Evolutionary conservation across 2,113 vertebrate genomes (phyloP).

Genomic region (Sterna hirundo): DNA sequence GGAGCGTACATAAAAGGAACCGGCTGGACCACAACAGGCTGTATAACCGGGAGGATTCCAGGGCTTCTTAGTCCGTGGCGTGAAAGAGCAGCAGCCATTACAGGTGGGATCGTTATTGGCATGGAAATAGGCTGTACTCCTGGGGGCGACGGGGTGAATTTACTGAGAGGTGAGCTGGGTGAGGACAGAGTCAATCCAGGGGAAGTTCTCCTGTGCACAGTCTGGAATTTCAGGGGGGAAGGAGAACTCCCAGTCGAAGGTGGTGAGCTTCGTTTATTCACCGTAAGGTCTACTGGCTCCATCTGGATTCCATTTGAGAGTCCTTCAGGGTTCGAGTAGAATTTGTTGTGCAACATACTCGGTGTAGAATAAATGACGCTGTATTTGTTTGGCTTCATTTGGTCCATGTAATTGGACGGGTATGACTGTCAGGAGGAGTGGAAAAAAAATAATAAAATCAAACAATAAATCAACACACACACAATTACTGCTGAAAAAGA

Average conservation of each 20-base stretch:
- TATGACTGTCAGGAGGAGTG: slow-evolving; percentile 67
- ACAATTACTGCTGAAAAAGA: background rate
- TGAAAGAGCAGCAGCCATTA: slow-evolving; percentile 84
- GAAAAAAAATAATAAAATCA: background rate
- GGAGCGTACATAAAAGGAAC: slow-evolving; percentile 89
- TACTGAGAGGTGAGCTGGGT: slow-evolving; percentile 77
- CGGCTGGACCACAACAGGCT: slow-evolving; percentile 88
- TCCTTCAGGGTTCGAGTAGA: slow-evolving; percentile 72
- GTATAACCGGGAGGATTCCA: slow-evolving; percentile 87
- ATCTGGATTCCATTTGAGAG: slow-evolving; percentile 81
- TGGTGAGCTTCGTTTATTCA: slow-evolving; percentile 89
- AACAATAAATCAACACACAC: background rate
- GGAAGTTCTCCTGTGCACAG: slow-evolving; percentile 74
- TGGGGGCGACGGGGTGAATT: slow-evolving; percentile 70
- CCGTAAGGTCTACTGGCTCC: slow-evolving; percentile 94
- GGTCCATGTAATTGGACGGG: slow-evolving; percentile 78
- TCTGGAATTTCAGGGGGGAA: slow-evolving; percentile 81
- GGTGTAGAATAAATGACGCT: slow-evolving; percentile 79
- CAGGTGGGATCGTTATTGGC: slow-evolving; percentile 79
- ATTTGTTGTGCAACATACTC: slow-evolving; percentile 71
- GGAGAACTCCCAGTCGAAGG: slow-evolving; percentile 79
- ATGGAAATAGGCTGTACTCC: slow-evolving; percentile 75
- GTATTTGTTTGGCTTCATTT: slow-evolving; percentile 79
- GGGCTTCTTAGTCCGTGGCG: slow-evolving; percentile 78
- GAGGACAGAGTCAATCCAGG: slow-evolving; percentile 75